These are phyloP conservation scores for Diabrotica virgifera DNA, from an alignment of 1,140 invertebrate genomes.

Conservation along the genomic window DNA sequence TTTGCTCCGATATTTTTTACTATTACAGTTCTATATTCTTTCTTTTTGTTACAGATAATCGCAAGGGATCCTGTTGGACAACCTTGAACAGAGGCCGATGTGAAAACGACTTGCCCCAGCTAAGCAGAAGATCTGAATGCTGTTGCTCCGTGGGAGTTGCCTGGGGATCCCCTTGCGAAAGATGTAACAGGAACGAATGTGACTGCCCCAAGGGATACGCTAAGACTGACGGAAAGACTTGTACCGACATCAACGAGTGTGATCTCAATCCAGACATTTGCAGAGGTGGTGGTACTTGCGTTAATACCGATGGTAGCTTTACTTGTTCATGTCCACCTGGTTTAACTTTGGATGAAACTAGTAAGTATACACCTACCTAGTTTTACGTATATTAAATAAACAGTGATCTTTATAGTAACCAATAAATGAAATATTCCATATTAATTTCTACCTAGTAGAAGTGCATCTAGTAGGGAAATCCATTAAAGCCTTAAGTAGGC, in stretches of 20 bases:
- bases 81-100: slow-evolving; percentile 75
- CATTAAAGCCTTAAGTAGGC: too few relatives aligned
- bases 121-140: slow-evolving; percentile 77
- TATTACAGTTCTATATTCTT: background rate
- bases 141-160: slow-evolving; percentile 87
- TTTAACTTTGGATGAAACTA: slow-evolving; percentile 64
- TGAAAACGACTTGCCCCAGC: slow-evolving; percentile 72
- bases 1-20: too few relatives aligned
- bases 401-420: background rate
- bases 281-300: slow-evolving; percentile 66
- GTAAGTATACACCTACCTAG: slow-evolving; percentile 43
- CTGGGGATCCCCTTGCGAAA: slow-evolving; percentile 86
- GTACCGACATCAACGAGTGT: slow-evolving; percentile 79
- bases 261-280: slow-evolving; percentile 68
- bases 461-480: too few relatives aligned
- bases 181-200: slow-evolving; percentile 67
- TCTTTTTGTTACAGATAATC: slow-evolving; percentile 63
- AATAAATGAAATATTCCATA: background rate
- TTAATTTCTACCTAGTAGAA: too few relatives aligned
- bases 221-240: slow-evolving; percentile 74
- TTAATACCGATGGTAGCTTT: slow-evolving; percentile 76
- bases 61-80: slow-evolving; percentile 83
- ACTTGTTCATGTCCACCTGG: slow-evolving; percentile 70
- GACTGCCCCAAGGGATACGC: slow-evolving; percentile 70
- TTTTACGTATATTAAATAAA: too few relatives aligned